Evolutionary conservation across 37 sponge, comb jelly and placozoan species (phyloP).

Genomic region (Beroe ovata): DNA sequence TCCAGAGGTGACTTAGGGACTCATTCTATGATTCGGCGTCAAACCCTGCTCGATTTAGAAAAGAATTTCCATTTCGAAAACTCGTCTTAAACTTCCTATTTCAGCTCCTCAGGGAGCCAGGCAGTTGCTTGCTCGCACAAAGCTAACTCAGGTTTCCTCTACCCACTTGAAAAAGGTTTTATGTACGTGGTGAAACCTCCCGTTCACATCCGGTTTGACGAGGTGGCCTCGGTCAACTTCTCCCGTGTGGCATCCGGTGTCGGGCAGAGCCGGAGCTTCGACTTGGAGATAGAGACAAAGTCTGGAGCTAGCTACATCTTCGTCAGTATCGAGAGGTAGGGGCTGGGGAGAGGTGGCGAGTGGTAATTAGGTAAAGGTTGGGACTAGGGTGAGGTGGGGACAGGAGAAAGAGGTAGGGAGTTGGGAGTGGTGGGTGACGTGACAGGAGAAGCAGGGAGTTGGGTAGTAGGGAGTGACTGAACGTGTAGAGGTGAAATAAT

Average conservation of each 20-base stretch:
- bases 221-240: constrained; percentile 89
- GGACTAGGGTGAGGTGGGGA: too few species aligned
- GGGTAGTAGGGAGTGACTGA: too few species aligned
- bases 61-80: too few species aligned
- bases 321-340: constrained; percentile 91
- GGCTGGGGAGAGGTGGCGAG: too few species aligned
- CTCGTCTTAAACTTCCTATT: too few species aligned
- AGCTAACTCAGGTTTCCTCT: constrained; percentile 86
- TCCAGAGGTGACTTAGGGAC: constrained; percentile 72
- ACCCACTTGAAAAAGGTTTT: constrained; percentile 93
- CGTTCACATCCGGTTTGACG: constrained; percentile 89
- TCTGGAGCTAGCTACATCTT: constrained; percentile 81
- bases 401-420: too few species aligned
- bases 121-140: constrained; percentile 81
- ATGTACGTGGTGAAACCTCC: constrained; percentile 97
- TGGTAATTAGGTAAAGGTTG: too few species aligned
- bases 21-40: too few species aligned
- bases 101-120: constrained; percentile 70
- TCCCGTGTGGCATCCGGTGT: constrained; percentile 78
- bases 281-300: constrained; percentile 89
- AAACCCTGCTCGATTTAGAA: too few species aligned
- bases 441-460: too few species aligned
- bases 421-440: too few species aligned
- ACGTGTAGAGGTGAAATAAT: too few species aligned
- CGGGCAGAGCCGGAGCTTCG: constrained; percentile 74